Conservation (phyloP, 2,888 invertebrate species). For the Atrina japonica region DNA sequence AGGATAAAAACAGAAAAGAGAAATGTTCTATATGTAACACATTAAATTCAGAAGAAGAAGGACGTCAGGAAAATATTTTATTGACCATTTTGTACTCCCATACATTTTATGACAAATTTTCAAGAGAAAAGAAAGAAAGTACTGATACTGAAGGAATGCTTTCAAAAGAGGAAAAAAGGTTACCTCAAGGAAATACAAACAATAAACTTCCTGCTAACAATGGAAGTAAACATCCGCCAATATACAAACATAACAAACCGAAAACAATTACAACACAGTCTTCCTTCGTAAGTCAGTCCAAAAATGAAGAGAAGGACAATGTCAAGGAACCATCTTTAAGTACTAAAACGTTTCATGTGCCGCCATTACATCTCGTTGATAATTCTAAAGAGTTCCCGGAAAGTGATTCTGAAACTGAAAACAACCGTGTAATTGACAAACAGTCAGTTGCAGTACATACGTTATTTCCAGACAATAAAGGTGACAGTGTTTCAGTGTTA, state of each 20-base stretch:
- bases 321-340: background rate
- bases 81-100: constrained; percentile 11
- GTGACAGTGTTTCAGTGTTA: background rate
- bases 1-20: background rate
- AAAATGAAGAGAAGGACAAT: no score
- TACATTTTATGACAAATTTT: constrained; percentile 26
- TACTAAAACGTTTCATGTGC: background rate
- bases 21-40: constrained; percentile 20
- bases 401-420: background rate
- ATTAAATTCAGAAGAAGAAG: background rate
- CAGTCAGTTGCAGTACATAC: background rate
- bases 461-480: background rate
- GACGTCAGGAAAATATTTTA: constrained; percentile 1
- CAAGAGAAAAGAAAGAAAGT: constrained; percentile 6
- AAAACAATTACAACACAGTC: no score
- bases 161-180: no score
- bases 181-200: no score
- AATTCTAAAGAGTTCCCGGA: background rate
- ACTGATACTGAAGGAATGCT: background rate
- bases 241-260: no score
- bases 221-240: no score
- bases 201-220: no score
- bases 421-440: background rate
- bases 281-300: no score
- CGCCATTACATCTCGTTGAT: background rate